Conservation (phyloP, 2,113 vertebrate genomes). For the Nibea albiflora region DNA sequence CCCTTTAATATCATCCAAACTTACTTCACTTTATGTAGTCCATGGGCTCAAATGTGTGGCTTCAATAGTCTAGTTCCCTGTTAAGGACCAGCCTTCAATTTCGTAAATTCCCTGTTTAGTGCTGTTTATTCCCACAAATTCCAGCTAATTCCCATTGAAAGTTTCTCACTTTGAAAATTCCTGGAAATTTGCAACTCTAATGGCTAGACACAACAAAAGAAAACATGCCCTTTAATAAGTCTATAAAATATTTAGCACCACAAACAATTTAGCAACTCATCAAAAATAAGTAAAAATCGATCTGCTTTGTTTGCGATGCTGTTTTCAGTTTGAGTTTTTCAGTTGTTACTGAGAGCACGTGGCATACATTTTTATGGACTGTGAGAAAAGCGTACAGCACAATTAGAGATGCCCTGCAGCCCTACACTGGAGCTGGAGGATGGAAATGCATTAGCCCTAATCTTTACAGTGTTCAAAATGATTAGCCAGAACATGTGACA, state of each 20-base stretch:
- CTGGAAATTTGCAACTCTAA: too few species aligned
- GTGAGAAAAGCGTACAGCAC: conserved; percentile 42
- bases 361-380: conserved; percentile 41
- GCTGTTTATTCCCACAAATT: too few species aligned
- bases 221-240: neutral
- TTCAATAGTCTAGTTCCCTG: too few species aligned
- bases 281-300: neutral
- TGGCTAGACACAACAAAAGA: neutral
- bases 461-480: conserved; percentile 76
- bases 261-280: neutral
- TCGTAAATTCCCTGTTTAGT: too few species aligned
- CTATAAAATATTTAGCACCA: neutral
- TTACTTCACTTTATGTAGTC: too few species aligned
- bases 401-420: conserved; percentile 65
- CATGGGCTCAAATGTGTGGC: too few species aligned
- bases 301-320: neutral
- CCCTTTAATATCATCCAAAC: too few species aligned
- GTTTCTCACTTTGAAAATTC: too few species aligned
- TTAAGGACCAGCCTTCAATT: too few species aligned
- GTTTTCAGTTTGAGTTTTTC: neutral
- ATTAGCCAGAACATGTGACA: conserved; percentile 81
- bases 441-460: conserved; percentile 71
- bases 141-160: too few species aligned
- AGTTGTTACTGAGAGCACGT: conserved; percentile 12
- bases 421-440: conserved; percentile 34